A percentile compares a stretch with the other conserved stretches of the same genome.
These are phyloP conservation scores for Pheosia tremula DNA, from an alignment of 2,888 invertebrate species.

Conservation along the genomic window DNA sequence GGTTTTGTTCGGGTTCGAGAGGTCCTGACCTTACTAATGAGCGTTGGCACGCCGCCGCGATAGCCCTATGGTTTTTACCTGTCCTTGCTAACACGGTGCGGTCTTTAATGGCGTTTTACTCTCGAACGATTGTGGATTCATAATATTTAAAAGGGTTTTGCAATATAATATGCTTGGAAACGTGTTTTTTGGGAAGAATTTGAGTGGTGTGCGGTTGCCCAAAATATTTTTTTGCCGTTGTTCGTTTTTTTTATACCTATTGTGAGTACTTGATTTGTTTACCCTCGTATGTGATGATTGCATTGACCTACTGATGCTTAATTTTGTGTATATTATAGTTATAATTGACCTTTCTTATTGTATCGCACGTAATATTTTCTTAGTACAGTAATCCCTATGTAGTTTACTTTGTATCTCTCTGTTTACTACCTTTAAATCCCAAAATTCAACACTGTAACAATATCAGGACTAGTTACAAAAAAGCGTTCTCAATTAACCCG, in stretches of 20 bases:
- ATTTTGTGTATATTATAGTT: too few species aligned
- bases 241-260: neutral
- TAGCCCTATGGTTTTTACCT: constrained; percentile 35
- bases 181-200: neutral
- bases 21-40: constrained; percentile 40
- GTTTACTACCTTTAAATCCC: too few species aligned
- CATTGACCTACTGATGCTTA: too few species aligned
- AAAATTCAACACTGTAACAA: neutral
- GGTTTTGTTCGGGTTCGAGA: constrained; percentile 39
- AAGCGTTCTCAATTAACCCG: constrained; percentile 18
- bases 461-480: neutral
- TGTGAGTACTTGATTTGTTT: neutral
- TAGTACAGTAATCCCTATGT: too few species aligned
- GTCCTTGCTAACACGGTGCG: constrained; percentile 23
- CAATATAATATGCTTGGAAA: constrained; percentile 20
- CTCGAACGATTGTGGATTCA: constrained; percentile 29
- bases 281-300: too few species aligned
- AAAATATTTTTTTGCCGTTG: neutral
- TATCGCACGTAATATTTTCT: too few species aligned
- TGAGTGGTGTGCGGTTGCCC: neutral
- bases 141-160: constrained; percentile 29
- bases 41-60: constrained; percentile 25
- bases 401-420: too few species aligned
- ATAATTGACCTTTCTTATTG: too few species aligned
- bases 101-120: constrained; percentile 25